phyloP scores from a whole-genome alignment of 2,888 invertebrate species.

The Pseudolycoriella hygida region DNA sequence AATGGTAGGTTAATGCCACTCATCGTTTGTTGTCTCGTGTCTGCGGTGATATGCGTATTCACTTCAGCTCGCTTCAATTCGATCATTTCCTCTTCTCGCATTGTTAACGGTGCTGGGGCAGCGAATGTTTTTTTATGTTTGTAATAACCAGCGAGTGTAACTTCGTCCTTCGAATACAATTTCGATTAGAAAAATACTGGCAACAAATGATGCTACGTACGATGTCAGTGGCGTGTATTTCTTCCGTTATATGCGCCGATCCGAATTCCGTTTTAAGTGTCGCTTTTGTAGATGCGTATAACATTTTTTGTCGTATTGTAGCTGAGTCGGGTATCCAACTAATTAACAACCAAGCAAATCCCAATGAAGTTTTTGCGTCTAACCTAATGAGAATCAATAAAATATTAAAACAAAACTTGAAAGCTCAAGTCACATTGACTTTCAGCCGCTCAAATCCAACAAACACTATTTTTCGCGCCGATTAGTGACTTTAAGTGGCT shows the following conservation, averaged over 20 bases:
- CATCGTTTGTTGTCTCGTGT: constrained; percentile 74
- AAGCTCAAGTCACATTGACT: too few relatives aligned
- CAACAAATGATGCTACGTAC: too few relatives aligned
- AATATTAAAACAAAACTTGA: constrained; percentile 4
- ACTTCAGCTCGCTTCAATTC: constrained; percentile 57
- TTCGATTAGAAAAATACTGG: too few relatives aligned
- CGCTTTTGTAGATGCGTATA: constrained; percentile 94
- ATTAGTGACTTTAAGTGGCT: too few relatives aligned
- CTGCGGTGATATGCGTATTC: constrained; percentile 58
- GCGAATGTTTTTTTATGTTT: constrained; percentile 57
- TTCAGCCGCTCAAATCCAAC: too few relatives aligned
- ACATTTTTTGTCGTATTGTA: constrained; percentile 86
- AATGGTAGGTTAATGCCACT: constrained; percentile 84
- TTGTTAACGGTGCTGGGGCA: constrained; percentile 80
- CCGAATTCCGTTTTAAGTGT: constrained; percentile 95
- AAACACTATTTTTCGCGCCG: too few relatives aligned
- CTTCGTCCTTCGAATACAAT: constrained; percentile 40
- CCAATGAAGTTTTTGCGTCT: constrained; percentile 58
- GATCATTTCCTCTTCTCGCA: constrained; percentile 68
- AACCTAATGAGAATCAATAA: constrained; percentile 31
- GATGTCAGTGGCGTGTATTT: constrained; percentile 65
- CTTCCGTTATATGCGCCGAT: constrained; percentile 81
- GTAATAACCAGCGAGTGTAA: constrained; percentile 63
- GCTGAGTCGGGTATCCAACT: constrained; percentile 92
- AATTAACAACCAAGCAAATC: constrained; percentile 82